phyloP scores from a whole-genome alignment of 1,140 invertebrate species.

The Trachymyrmex septentrionalis region DNA sequence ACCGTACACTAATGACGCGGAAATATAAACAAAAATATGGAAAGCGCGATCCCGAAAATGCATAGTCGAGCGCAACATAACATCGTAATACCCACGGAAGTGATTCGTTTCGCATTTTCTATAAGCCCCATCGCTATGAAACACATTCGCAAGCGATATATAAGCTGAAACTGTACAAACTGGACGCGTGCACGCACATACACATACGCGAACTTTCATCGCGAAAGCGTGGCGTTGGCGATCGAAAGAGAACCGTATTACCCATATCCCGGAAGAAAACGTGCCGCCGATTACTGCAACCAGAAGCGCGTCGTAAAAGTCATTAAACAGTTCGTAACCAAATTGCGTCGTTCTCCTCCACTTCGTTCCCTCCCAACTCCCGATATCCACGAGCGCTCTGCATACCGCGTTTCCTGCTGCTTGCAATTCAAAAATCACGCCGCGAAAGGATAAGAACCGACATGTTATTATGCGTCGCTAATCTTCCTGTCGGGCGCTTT shows the following conservation, averaged over 20 bases:
- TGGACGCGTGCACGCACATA: slow-evolving; percentile 20
- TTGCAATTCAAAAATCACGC: slow-evolving; percentile 26
- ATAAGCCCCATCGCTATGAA: background rate
- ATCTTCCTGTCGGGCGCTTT: slow-evolving; percentile 10
- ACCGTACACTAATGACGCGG: background rate
- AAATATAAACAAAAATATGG: background rate
- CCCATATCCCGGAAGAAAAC: slow-evolving; percentile 70
- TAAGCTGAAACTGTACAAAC: slow-evolving; percentile 24
- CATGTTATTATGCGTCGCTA: slow-evolving; percentile 23
- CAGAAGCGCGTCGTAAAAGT: slow-evolving; percentile 67
- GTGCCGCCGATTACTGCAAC: slow-evolving; percentile 61
- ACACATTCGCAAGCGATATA: background rate
- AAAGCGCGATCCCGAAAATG: slow-evolving; percentile 24
- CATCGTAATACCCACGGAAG: slow-evolving; percentile 27
- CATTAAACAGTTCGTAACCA: slow-evolving; percentile 71
- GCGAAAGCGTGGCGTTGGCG: slow-evolving; percentile 69
- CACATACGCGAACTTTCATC: slow-evolving; percentile 66
- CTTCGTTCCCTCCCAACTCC: background rate
- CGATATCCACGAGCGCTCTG: slow-evolving; percentile 29
- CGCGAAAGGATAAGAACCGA: slow-evolving; percentile 5
- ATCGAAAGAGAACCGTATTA: slow-evolving; percentile 68
- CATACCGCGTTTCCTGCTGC: slow-evolving; percentile 34
- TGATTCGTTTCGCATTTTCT: slow-evolving; percentile 48
- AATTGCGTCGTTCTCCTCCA: slow-evolving; percentile 55
- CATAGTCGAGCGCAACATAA: background rate